Percentiles rank a stretch among this genome's conserved stretches.
Conservation (phyloP, 2,888 invertebrate genomes). For the Pheosia tremula region DNA sequence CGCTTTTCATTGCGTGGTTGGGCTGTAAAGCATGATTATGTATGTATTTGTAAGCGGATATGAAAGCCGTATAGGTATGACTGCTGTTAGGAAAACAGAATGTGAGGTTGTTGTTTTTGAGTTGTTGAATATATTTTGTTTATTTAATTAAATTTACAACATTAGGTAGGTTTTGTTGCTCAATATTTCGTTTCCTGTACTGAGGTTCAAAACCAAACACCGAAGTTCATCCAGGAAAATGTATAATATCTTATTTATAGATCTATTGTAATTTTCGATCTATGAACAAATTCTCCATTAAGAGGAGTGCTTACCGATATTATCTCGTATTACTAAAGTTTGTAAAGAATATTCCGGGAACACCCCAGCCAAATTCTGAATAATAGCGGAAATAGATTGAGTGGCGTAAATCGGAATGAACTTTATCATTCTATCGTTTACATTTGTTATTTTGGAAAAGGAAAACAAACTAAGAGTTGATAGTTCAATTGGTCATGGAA, state of each 20-base stretch:
- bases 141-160: too few species aligned
- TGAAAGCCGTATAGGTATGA: background rate
- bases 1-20: slow-evolving; percentile 39
- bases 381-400: background rate
- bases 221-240: background rate
- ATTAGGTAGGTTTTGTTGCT: too few species aligned
- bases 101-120: background rate
- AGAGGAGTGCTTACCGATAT: background rate
- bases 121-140: background rate
- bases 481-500: background rate
- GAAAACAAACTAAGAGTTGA: background rate
- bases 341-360: slow-evolving; percentile 9
- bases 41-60: slow-evolving; percentile 31
- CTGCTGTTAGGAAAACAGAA: background rate
- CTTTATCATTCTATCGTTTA: background rate
- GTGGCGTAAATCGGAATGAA: background rate
- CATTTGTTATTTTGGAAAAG: background rate
- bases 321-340: slow-evolving; percentile 7
- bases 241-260: background rate
- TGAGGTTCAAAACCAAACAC: too few species aligned
- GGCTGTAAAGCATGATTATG: slow-evolving; percentile 35
- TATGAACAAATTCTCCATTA: background rate
- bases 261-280: background rate
- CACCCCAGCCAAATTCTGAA: slow-evolving; percentile 5
- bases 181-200: too few species aligned